Evolutionary conservation across 2,113 vertebrate species (phyloP).

Genomic region (Forbesichthys papilliferus): DNA sequence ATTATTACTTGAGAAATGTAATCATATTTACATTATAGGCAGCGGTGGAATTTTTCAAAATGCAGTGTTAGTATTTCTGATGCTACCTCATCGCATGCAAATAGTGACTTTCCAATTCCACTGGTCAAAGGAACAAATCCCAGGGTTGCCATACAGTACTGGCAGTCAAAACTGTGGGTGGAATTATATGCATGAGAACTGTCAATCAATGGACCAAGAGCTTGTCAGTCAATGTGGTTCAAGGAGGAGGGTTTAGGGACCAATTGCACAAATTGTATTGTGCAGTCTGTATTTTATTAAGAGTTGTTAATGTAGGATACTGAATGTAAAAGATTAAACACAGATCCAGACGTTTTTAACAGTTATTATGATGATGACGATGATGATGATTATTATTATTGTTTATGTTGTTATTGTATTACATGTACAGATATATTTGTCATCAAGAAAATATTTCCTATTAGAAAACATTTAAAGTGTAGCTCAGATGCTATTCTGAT

Average conservation of each 20-base stretch:
- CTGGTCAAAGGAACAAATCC: constrained; percentile 43
- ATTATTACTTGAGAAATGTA: constrained; percentile 40
- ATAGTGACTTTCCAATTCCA: constrained; percentile 24
- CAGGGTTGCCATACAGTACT: constrained; percentile 13
- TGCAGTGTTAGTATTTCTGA: constrained; percentile 39
- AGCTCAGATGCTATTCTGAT: constrained; percentile 41
- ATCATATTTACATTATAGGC: constrained; percentile 28
- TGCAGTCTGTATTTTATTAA: too few species aligned
- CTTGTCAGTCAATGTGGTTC: not conserved
- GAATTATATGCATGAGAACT: constrained; percentile 8
- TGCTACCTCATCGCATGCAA: constrained; percentile 45
- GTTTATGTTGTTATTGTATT: too few species aligned
- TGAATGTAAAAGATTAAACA: not conserved
- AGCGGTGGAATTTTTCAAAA: constrained; percentile 30
- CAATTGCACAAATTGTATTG: too few species aligned
- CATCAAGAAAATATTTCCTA: not conserved
- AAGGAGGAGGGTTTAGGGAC: not conserved
- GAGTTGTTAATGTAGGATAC: too few species aligned
- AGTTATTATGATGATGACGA: too few species aligned
- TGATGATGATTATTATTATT: too few species aligned
- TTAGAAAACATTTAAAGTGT: not conserved
- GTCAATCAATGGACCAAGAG: constrained; percentile 10
- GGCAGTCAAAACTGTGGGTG: constrained; percentile 7
- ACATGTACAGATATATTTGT: not conserved
- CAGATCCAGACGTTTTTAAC: too few species aligned